Evolutionary conservation across 2,113 vertebrate species (phyloP).

Genomic region (Zosterops borbonicus): DNA sequence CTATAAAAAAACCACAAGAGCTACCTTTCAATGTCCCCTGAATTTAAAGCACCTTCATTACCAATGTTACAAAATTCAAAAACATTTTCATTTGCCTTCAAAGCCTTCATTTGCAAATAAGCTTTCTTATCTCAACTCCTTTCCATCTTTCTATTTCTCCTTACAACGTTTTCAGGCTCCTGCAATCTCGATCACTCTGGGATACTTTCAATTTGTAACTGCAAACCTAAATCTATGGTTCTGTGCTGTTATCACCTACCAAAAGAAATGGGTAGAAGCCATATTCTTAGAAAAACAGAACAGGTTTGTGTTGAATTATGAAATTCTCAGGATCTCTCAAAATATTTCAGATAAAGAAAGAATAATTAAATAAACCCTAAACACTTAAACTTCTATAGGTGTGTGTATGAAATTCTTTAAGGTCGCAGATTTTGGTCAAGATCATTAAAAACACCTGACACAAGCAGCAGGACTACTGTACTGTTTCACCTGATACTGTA

Average conservation of each 20-base stretch:
- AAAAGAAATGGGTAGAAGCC: neutral
- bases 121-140: neutral
- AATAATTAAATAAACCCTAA: neutral
- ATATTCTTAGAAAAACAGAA: neutral
- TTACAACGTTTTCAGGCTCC: neutral
- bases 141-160: neutral
- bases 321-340: neutral
- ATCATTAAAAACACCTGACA: neutral
- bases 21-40: neutral
- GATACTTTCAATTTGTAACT: neutral
- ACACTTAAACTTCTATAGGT: neutral
- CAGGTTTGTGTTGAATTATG: neutral
- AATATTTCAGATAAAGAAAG: neutral
- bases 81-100: neutral
- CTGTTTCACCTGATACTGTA: neutral
- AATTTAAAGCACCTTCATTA: neutral
- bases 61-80: neutral
- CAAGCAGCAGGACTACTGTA: neutral
- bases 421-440: neutral
- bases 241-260: neutral
- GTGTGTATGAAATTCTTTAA: neutral
- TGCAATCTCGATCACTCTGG: neutral
- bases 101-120: neutral
- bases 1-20: neutral
- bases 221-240: neutral